These are phyloP conservation scores for Melipona bicolor DNA, from an alignment of 2,888 invertebrate species.

Conservation along the genomic window DNA sequence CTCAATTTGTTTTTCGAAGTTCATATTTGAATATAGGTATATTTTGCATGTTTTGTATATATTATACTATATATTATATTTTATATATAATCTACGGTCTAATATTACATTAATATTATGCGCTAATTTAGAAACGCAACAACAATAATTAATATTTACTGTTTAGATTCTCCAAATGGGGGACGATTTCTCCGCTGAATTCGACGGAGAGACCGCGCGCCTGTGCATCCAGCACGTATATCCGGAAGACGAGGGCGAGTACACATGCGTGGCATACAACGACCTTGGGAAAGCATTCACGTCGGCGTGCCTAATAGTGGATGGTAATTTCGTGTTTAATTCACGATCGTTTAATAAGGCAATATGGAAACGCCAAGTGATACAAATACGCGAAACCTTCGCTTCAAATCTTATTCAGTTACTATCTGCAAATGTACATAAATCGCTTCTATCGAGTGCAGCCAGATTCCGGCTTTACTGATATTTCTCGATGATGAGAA, in stretches of 20 bases:
- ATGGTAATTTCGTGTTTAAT: conserved; percentile 86
- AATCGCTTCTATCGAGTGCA: background rate
- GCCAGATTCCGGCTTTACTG: conserved; percentile 12
- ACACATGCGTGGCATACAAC: conserved; percentile 93
- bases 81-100: background rate
- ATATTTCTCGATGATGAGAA: conserved; percentile 19
- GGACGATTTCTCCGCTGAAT: conserved; percentile 88
- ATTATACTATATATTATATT: background rate
- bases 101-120: background rate
- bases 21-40: background rate
- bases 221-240: conserved; percentile 91
- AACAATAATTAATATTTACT: background rate
- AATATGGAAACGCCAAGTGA: background rate
- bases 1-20: background rate
- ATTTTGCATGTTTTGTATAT: background rate
- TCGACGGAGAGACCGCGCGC: conserved; percentile 89
- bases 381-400: conserved; percentile 17
- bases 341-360: conserved; percentile 15
- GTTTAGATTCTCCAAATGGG: conserved; percentile 87
- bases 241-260: conserved; percentile 96
- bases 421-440: background rate
- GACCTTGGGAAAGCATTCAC: conserved; percentile 92
- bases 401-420: conserved; percentile 24
- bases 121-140: too few species aligned
- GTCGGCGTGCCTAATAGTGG: conserved; percentile 93